Evolutionary conservation across 2,888 invertebrate genomes (phyloP).

Genomic region (Ypsolopha sequella): DNA sequence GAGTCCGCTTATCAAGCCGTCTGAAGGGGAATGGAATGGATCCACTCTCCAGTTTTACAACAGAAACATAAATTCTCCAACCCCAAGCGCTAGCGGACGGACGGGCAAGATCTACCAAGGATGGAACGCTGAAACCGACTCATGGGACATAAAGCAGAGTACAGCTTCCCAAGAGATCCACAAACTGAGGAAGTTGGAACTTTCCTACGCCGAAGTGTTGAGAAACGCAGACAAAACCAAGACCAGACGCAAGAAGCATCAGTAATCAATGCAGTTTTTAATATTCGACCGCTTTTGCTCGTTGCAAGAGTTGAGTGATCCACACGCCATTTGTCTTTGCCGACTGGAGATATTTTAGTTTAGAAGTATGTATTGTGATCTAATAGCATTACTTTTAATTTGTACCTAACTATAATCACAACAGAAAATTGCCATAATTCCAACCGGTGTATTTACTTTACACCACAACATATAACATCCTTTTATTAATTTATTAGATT

Average conservation of each 20-base stretch:
- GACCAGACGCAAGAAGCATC: constrained; percentile 62
- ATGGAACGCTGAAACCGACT: constrained; percentile 60
- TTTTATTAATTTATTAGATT: neutral
- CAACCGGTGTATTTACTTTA: constrained; percentile 42
- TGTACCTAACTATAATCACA: constrained; percentile 51
- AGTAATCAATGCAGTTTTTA: constrained; percentile 29
- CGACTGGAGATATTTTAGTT: constrained; percentile 63
- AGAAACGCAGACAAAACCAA: constrained; percentile 76
- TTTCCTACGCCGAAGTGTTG: constrained; percentile 88
- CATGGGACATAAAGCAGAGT: constrained; percentile 71
- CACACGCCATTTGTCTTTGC: constrained; percentile 65
- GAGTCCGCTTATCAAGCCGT: constrained; percentile 56
- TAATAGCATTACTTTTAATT: constrained; percentile 63
- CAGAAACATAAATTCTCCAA: constrained; percentile 71
- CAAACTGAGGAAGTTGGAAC: constrained; percentile 82
- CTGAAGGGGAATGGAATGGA: constrained; percentile 75
- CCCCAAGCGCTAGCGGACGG: constrained; percentile 66
- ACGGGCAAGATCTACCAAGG: constrained; percentile 61
- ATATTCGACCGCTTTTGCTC: constrained; percentile 53
- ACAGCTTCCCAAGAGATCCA: constrained; percentile 87
- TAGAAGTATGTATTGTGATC: constrained; percentile 55
- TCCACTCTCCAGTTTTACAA: constrained; percentile 78
- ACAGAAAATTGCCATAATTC: constrained; percentile 61
- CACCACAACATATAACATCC: constrained; percentile 6
- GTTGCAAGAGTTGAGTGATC: constrained; percentile 53